Conservation (phyloP, 2,113 vertebrate species). For the Halcyon malimbica region DNA sequence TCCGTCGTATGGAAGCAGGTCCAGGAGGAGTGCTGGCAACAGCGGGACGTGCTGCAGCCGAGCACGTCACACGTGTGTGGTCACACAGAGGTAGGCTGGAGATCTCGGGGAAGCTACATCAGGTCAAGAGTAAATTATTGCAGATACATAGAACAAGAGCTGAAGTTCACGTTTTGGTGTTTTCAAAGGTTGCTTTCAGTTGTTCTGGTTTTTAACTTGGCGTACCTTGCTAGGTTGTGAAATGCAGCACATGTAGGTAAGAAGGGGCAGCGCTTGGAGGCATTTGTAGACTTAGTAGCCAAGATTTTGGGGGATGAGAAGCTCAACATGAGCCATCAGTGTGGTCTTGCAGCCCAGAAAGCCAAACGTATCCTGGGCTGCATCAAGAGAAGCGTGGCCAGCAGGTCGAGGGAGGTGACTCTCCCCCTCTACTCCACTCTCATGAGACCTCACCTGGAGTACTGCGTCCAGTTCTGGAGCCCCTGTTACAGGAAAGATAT, state of each 20-base stretch:
- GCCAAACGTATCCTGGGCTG: too few relatives aligned
- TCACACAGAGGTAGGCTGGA: neutral
- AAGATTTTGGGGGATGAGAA: neutral
- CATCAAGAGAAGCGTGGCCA: too few relatives aligned
- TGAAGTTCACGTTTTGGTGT: neutral
- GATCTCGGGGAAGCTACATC: neutral
- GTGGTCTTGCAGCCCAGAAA: too few relatives aligned
- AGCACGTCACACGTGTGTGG: rapidly evolving
- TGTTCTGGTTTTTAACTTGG: neutral
- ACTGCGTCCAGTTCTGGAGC: too few relatives aligned
- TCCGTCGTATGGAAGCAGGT: neutral
- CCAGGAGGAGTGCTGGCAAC: rapidly evolving
- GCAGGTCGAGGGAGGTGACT: too few relatives aligned
- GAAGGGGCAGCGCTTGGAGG: neutral
- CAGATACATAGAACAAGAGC: neutral
- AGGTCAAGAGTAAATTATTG: neutral
- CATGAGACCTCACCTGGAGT: too few relatives aligned
- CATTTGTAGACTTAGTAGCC: neutral
- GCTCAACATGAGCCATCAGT: too few relatives aligned
- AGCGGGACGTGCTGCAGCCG: rapidly evolving
- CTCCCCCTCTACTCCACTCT: too few relatives aligned
- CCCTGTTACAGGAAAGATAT: too few relatives aligned
- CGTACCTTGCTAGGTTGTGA: neutral
- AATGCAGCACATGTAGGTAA: neutral
- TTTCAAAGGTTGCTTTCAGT: neutral